phyloP scores from a whole-genome alignment of 2,888 invertebrate genomes.

The Rhabditoides inermis region DNA sequence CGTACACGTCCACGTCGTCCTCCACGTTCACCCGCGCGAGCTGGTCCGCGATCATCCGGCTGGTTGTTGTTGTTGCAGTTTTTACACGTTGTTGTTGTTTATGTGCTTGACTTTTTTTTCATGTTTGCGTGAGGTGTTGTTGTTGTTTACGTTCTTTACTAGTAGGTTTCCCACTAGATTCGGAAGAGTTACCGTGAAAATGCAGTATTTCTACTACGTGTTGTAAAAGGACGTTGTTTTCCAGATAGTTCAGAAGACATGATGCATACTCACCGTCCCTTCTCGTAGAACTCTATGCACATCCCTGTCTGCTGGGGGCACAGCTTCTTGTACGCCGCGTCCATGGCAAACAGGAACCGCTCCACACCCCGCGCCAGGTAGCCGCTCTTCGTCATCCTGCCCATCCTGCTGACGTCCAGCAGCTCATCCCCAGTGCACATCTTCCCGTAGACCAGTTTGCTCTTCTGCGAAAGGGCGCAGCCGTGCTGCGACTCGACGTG shows the following conservation, averaged over 20 bases:
- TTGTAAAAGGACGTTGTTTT: no score
- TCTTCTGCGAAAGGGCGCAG: constrained; percentile 40
- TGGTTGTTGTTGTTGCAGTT: no score
- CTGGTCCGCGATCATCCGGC: constrained; percentile 11
- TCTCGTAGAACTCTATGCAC: constrained; percentile 46
- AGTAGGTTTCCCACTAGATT: no score
- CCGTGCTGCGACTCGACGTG: constrained; percentile 25
- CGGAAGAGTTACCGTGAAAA: no score
- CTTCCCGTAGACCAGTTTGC: constrained; percentile 36
- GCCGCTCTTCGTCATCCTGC: constrained; percentile 45
- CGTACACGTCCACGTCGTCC: constrained; percentile 44
- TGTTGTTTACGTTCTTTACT: no score
- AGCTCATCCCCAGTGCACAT: constrained; percentile 49
- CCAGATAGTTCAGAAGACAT: no score
- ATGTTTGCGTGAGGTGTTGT: no score
- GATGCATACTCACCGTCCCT: no score
- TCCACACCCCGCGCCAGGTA: constrained; percentile 44
- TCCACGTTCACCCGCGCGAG: constrained; percentile 32
- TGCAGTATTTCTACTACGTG: no score
- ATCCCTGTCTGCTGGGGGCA: constrained; percentile 38
- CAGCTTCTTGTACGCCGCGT: constrained; percentile 38
- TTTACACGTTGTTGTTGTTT: no score
- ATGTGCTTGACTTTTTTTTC: no score
- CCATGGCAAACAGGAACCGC: constrained; percentile 40
- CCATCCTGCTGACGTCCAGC: constrained; percentile 33